A percentile compares a stretch with the other conserved stretches of the same genome.
phyloP scores from a whole-genome alignment of 2,113 vertebrate genomes.

The Mystacornis crossleyi region DNA sequence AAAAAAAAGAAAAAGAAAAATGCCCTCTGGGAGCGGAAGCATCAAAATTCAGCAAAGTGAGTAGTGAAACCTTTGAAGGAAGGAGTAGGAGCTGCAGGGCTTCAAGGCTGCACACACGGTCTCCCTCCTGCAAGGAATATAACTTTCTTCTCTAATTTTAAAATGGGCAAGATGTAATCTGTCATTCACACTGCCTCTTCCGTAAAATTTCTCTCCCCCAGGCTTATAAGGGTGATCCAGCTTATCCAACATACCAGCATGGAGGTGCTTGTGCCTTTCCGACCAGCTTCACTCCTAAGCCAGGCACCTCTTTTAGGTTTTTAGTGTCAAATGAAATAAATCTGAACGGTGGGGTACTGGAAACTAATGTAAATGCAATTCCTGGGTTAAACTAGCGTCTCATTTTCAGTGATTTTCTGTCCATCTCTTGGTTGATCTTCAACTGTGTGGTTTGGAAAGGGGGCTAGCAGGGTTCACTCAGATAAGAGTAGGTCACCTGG shows the following conservation, averaged over 20 bases:
- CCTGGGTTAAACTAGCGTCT: not conserved
- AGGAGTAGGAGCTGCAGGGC: not conserved
- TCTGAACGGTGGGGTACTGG: not conserved
- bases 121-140: not conserved
- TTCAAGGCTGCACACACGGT: fast-evolving
- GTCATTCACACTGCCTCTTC: not conserved
- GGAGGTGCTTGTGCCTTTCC: not conserved
- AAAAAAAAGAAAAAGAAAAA: not conserved
- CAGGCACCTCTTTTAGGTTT: not conserved
- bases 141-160: not conserved
- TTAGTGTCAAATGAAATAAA: not conserved
- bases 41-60: not conserved
- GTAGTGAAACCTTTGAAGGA: not conserved
- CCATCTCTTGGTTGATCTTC: not conserved
- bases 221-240: not conserved
- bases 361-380: not conserved
- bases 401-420: not conserved
- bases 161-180: not conserved
- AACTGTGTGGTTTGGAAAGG: not conserved
- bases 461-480: not conserved
- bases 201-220: not conserved
- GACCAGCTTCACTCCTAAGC: not conserved
- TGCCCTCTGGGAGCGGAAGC: constrained; percentile 3
- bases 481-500: not conserved
- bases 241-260: fast-evolving